These are phyloP conservation scores for Erinaceus europaeus DNA, from an alignment of 2,113 vertebrate species.

Conservation along the genomic window DNA sequence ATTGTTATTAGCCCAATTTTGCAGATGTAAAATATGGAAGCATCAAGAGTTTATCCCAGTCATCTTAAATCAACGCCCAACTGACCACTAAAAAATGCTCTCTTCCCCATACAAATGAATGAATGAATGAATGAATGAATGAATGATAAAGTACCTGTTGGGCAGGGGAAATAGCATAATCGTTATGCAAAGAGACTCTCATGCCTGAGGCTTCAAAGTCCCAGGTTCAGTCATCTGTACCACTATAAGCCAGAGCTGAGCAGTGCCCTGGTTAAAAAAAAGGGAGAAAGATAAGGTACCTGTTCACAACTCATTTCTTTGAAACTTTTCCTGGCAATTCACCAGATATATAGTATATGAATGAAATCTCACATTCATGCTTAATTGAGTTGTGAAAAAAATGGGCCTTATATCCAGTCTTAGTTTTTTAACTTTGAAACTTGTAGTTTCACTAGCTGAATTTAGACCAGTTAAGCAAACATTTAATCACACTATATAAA, in stretches of 20 bases:
- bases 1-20: neutral
- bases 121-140: too few relatives aligned
- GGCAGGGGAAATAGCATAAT: too few relatives aligned
- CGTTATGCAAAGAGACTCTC: too few relatives aligned
- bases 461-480: neutral
- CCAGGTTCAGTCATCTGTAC: too few relatives aligned
- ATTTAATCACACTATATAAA: neutral
- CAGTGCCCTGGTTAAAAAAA: neutral
- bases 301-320: neutral
- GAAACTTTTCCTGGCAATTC: neutral
- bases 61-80: too few relatives aligned
- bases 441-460: neutral
- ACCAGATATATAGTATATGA: neutral
- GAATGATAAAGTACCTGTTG: too few relatives aligned
- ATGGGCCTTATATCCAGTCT: neutral
- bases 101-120: too few relatives aligned
- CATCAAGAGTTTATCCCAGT: neutral
- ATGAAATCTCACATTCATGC: neutral
- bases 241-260: too few relatives aligned
- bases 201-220: too few relatives aligned
- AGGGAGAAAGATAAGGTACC: neutral
- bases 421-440: neutral
- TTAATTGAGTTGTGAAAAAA: neutral
- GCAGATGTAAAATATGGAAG: neutral
- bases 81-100: too few relatives aligned